Percentiles rank a stretch among this genome's conserved stretches.
Evolutionary conservation across 53 echinoderm and acorn worm species (phyloP).

Genomic region (Antedon mediterranea): DNA sequence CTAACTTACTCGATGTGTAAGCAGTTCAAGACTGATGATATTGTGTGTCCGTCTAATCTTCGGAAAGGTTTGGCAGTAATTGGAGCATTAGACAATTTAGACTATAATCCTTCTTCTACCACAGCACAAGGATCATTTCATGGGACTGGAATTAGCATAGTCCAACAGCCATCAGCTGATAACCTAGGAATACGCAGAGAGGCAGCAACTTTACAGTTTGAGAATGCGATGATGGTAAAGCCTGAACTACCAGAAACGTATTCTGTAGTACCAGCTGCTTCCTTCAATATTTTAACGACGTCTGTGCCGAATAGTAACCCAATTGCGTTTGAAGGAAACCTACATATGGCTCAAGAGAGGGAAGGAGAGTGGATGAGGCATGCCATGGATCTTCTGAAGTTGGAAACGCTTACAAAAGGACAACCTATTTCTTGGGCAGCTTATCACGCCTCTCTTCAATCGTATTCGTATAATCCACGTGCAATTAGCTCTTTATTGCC

Average conservation of each 20-base stretch:
- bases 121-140: constrained; percentile 4
- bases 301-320: no score
- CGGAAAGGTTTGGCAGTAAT: no score
- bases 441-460: neutral
- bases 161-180: neutral
- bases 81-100: no score
- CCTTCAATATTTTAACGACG: no score
- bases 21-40: no score
- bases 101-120: neutral
- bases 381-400: neutral
- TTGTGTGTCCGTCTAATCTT: no score
- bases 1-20: no score
- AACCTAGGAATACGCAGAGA: neutral
- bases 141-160: neutral
- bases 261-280: no score
- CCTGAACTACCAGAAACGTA: constrained; percentile 2
- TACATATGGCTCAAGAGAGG: neutral
- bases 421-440: neutral
- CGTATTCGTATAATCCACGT: neutral
- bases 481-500: constrained; percentile 2
- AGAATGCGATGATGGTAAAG: neutral
- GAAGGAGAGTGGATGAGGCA: neutral
- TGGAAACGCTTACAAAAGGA: neutral
- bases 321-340: no score
- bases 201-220: neutral